Conservation (phyloP, 1,140 invertebrate genomes). For the Lerema accius region DNA sequence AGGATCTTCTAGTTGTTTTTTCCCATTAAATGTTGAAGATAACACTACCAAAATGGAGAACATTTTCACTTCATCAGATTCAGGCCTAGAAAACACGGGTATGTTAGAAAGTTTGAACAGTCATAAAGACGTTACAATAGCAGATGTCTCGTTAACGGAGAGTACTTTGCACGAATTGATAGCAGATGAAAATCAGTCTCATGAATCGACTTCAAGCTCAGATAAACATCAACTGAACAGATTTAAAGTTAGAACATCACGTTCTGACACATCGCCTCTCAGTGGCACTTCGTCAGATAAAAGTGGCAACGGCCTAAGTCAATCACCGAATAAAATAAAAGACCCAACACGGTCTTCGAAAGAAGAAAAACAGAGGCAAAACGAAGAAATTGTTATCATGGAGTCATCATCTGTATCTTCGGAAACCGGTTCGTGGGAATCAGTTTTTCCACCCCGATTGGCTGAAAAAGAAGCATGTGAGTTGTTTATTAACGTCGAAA, state of each 20-base stretch:
- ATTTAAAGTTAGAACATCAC: slow-evolving; percentile 35
- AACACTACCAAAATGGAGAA: slow-evolving; percentile 69
- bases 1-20: slow-evolving; percentile 43
- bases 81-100: slow-evolving; percentile 69
- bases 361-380: slow-evolving; percentile 88
- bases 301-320: slow-evolving; percentile 38
- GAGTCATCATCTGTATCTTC: slow-evolving; percentile 85
- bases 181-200: slow-evolving; percentile 54
- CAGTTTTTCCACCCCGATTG: slow-evolving; percentile 79
- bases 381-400: slow-evolving; percentile 86
- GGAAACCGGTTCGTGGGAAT: slow-evolving; percentile 85
- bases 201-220: slow-evolving; percentile 45
- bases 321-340: slow-evolving; percentile 34
- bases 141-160: slow-evolving; percentile 69
- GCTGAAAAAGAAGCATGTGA: slow-evolving; percentile 63
- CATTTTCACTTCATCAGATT: slow-evolving; percentile 69
- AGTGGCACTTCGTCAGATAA: slow-evolving; percentile 42
- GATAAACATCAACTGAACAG: slow-evolving; percentile 39
- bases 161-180: slow-evolving; percentile 60
- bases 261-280: slow-evolving; percentile 36
- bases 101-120: slow-evolving; percentile 68
- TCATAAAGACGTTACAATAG: slow-evolving; percentile 70
- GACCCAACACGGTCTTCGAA: slow-evolving; percentile 77
- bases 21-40: slow-evolving; percentile 65
- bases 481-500: slow-evolving; percentile 60